phyloP scores from a whole-genome alignment of 2,113 vertebrate species.

The Seriola aureovittata region DNA sequence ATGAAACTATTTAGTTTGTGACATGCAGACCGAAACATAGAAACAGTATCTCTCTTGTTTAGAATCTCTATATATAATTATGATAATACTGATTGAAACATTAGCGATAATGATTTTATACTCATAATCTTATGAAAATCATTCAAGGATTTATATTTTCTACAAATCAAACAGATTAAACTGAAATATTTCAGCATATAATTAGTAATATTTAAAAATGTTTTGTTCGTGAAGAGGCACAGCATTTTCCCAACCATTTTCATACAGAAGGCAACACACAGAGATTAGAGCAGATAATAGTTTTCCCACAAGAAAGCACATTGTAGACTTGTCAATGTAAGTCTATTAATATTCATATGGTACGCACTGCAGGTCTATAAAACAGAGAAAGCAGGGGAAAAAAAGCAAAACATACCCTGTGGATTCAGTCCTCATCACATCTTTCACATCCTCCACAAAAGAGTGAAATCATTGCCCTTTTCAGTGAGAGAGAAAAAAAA shows the following conservation, averaged over 20 bases:
- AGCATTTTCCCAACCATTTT: not conserved
- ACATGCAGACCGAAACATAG: not conserved
- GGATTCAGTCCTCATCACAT: not conserved
- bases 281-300: not conserved
- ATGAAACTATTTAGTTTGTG: not conserved
- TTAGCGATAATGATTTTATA: not conserved
- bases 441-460: not conserved
- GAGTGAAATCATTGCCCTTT: constrained; percentile 1
- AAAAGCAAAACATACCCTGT: not conserved
- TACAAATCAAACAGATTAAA: not conserved
- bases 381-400: not conserved
- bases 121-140: not conserved
- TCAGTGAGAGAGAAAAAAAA: not conserved
- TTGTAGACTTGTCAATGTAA: not conserved
- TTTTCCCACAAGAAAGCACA: not conserved
- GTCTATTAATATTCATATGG: not conserved
- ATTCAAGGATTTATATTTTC: not conserved
- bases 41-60: not conserved
- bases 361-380: not conserved
- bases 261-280: not conserved
- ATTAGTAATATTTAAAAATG: too few relatives aligned
- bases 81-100: not conserved
- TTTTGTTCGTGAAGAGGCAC: not conserved
- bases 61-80: not conserved
- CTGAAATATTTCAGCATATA: not conserved